Percentiles rank a stretch among this genome's conserved stretches.
phyloP scores from a whole-genome alignment of 2,888 invertebrate genomes.

The Hypercompe scribonia region DNA sequence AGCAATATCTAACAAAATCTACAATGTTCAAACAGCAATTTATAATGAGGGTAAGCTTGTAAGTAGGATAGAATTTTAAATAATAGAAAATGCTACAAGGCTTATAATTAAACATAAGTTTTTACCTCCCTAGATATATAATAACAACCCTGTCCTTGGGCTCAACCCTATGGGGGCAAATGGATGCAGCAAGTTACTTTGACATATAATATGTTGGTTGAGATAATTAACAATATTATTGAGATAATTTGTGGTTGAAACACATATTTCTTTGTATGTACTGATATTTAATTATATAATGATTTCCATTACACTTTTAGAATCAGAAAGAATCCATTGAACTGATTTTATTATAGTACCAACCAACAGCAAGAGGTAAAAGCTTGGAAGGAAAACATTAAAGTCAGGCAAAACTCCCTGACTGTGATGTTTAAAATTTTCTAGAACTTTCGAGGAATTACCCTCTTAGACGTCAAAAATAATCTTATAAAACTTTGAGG shows the following conservation, averaged over 20 bases:
- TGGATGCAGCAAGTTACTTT: not conserved
- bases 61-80: not conserved
- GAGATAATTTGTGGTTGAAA: too few relatives aligned
- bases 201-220: not conserved
- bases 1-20: not conserved
- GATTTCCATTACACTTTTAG: not conserved
- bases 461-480: too few relatives aligned
- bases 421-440: too few relatives aligned
- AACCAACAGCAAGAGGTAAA: too few relatives aligned
- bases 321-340: too few relatives aligned
- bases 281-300: not conserved
- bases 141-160: not conserved
- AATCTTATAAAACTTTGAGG: too few relatives aligned
- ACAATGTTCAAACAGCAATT: not conserved
- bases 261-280: not conserved
- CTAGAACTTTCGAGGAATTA: too few relatives aligned
- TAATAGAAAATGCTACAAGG: not conserved
- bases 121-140: not conserved
- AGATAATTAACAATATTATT: too few relatives aligned
- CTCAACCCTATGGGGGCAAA: not conserved
- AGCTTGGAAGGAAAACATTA: too few relatives aligned
- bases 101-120: not conserved
- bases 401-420: too few relatives aligned
- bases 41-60: not conserved
- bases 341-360: too few relatives aligned